A percentile compares a stretch with the other conserved stretches of the same genome.
phyloP scores from a whole-genome alignment of 2,888 invertebrate species.

The Pimpla rufipes region DNA sequence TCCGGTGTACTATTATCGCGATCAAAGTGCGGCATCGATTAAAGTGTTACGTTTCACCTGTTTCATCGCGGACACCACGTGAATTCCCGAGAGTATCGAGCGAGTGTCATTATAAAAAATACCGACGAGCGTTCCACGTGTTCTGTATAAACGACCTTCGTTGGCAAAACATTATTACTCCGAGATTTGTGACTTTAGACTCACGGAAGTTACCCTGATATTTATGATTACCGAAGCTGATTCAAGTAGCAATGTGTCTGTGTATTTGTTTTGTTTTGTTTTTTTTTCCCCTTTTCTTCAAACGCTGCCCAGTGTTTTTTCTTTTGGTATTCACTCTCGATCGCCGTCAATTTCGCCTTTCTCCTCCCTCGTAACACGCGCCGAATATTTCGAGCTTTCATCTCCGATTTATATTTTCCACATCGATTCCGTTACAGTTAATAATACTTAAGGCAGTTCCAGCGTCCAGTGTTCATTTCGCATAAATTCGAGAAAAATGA shows the following conservation, averaged over 20 bases:
- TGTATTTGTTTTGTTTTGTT: no score
- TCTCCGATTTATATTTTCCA: neutral
- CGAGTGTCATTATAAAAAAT: slow-evolving; percentile 11
- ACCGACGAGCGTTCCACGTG: slow-evolving; percentile 1
- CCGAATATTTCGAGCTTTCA: neutral
- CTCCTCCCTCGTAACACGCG: neutral
- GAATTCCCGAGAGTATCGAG: neutral
- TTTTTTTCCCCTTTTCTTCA: slow-evolving; percentile 12
- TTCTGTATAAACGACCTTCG: neutral
- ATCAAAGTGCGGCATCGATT: neutral
- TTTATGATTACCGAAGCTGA: slow-evolving; percentile 34
- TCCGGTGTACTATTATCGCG: neutral
- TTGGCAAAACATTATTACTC: slow-evolving; percentile 14
- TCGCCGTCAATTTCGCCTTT: neutral
- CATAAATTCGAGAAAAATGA: no score
- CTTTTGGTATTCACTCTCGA: neutral
- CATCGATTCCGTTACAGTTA: neutral
- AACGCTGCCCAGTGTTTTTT: neutral
- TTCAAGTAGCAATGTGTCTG: slow-evolving; percentile 7
- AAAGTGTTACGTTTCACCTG: neutral
- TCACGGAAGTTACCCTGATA: slow-evolving; percentile 65
- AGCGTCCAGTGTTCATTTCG: no score
- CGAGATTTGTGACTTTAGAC: slow-evolving; percentile 52
- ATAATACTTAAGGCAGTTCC: no score
- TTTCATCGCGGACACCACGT: neutral